These are phyloP conservation scores for Drosophila anomalata DNA, from an alignment of 2,888 invertebrate species.

Conservation along the genomic window DNA sequence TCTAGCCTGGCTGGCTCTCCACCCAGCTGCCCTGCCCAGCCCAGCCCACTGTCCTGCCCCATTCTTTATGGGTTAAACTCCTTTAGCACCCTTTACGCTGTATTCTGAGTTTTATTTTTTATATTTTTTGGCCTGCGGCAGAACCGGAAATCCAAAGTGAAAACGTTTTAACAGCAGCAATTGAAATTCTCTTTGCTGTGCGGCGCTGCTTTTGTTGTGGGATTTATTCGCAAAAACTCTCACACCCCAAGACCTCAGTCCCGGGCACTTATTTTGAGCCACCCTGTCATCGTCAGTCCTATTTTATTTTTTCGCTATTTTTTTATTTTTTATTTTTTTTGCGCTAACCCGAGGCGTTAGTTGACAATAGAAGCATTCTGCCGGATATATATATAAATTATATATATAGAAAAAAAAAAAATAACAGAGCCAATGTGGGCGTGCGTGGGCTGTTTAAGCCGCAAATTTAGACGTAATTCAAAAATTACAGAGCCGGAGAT, in stretches of 20 bases:
- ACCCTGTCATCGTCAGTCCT: neutral
- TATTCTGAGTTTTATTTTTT: slow-evolving; percentile 1
- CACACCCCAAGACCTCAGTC: slow-evolving; percentile 1
- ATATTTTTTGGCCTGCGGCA: slow-evolving; percentile 29
- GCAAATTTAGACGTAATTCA: slow-evolving; percentile 75
- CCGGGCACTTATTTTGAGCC: slow-evolving; percentile 5
- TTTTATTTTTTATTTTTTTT: neutral
- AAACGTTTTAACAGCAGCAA: slow-evolving; percentile 79
- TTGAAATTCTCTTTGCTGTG: slow-evolving; percentile 62
- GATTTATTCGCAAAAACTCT: slow-evolving; percentile 23
- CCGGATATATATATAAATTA: neutral
- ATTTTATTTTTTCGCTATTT: too few species aligned
- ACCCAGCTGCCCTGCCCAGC: neutral
- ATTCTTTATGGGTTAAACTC: neutral
- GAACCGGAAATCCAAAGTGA: slow-evolving; percentile 77
- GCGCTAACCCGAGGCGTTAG: slow-evolving; percentile 68
- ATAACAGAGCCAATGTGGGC: slow-evolving; percentile 20
- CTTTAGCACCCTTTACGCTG: slow-evolving; percentile 3
- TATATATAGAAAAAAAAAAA: neutral
- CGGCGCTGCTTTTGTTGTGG: slow-evolving; percentile 29
- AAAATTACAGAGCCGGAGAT: slow-evolving; percentile 78
- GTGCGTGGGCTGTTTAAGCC: slow-evolving; percentile 35
- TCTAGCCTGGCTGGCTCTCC: neutral
- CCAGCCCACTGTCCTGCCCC: neutral
- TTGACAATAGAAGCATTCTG: slow-evolving; percentile 67